These are phyloP conservation scores for Dysmachus trigonus DNA, from an alignment of 2,888 invertebrate species.

Conservation along the genomic window DNA sequence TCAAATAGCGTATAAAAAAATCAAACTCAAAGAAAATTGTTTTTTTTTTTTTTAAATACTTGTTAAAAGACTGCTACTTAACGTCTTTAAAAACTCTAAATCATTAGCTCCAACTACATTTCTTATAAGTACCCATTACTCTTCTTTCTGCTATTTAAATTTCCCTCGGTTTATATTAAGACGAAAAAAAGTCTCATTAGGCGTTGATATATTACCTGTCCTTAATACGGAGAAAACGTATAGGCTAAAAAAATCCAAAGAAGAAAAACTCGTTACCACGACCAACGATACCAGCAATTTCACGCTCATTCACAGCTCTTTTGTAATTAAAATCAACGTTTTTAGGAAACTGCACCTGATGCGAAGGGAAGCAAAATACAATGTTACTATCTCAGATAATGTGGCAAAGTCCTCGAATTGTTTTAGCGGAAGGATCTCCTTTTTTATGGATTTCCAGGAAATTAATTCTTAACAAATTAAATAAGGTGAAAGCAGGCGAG, in stretches of 20 bases:
- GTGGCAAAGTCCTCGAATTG: neutral
- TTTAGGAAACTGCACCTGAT: neutral
- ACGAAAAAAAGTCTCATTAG: neutral
- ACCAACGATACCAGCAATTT: neutral
- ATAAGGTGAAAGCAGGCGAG: neutral
- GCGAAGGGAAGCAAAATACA: neutral
- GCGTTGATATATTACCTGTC: neutral
- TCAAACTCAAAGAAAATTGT: neutral
- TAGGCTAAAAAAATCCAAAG: neutral
- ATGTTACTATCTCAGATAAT: neutral
- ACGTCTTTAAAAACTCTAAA: neutral
- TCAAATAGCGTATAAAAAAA: no score
- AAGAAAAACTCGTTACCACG: neutral
- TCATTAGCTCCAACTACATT: neutral
- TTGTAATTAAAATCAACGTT: neutral
- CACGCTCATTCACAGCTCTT: neutral
- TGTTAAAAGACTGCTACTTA: no score
- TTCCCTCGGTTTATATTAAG: neutral
- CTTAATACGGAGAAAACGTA: neutral
- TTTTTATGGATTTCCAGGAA: neutral
- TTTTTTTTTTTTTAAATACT: neutral
- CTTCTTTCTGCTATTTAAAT: neutral
- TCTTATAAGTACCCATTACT: neutral
- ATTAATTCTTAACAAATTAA: slow-evolving; percentile 18
- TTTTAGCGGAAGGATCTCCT: neutral